Conservation (phyloP, 1,140 invertebrate species). For the Semibalanus balanoides region DNA sequence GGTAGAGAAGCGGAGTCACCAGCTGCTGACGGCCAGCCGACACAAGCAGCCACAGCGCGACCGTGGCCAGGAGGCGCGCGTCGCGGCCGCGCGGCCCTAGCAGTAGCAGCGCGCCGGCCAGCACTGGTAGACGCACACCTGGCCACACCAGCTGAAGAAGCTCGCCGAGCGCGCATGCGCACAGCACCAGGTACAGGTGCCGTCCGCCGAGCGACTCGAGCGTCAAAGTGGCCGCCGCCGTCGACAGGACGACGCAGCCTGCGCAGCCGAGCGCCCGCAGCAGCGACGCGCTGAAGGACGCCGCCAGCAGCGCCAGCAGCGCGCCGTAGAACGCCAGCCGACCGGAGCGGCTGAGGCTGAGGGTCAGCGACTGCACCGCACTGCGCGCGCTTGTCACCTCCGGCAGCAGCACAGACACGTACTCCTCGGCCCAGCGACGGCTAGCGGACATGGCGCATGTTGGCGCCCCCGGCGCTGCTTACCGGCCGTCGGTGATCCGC, state of each 20-base stretch:
- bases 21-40: background rate
- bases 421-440: background rate
- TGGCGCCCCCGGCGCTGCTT: too few species aligned
- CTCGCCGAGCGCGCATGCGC: background rate
- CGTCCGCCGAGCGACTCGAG: background rate
- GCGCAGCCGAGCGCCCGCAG: background rate
- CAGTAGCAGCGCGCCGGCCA: background rate
- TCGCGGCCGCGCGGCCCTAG: background rate
- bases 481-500: too few species aligned
- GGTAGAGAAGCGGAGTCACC: background rate
- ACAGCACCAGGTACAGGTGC: background rate
- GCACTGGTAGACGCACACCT: background rate
- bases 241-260: background rate
- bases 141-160: background rate
- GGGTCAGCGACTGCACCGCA: background rate
- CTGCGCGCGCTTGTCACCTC: background rate
- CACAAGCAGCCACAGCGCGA: background rate
- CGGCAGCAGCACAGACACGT: background rate
- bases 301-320: background rate
- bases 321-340: background rate
- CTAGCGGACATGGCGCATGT: background rate
- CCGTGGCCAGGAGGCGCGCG: background rate
- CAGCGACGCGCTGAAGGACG: background rate
- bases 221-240: background rate
- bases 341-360: background rate